Base-by-base conservation (phyloP, 2,888 invertebrate genomes). In the Synanthedon tipuliformis region DNA sequence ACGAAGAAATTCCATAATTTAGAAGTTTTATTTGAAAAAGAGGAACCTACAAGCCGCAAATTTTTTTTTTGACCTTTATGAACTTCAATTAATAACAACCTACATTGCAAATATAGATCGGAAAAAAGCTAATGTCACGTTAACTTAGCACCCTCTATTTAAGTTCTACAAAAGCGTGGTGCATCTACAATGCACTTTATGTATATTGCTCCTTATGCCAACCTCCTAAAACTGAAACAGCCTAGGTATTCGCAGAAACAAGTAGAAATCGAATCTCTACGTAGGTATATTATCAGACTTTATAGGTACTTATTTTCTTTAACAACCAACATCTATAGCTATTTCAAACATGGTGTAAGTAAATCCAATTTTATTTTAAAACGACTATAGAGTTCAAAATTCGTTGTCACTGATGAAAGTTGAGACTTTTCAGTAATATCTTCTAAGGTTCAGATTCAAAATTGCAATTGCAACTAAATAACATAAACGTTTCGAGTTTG, bases 121-220 rank as follows among this genome's bases (percentile, higher is more conserved):
- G 10, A 34, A 34, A 10, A 45, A 45, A n/a, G n/a, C 49, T 11
- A 15, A 12, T 16, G 49, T 49, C 3, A 49, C 3, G 5, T 3
- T 49, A 61, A 40, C 50, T 54, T 58, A 57, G 52, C 62, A 53
- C 61, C 66, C 69, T 0, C 75, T 71, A 75, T 75, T 81, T 76
- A 74, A 71, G 68, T 71, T 69, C 63, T 73, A 79, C 76, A 76
- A 81, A 81, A 84, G 78, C 81, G 71, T 76, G 75, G 78, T 78
- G 81, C 79, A 80, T 75, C 76, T 78, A 81, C 77, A 79, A 76
- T 75, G 72, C 75, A 75, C 70, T 78, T 77, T 78, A 75, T 78
- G 71, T 76, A 34, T 34, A 73, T 76, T 68, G 68, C 73, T 75
- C 71, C 79, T 78, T 78, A 75, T 82, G 78, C 81, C 67, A 66